Base-by-base conservation (phyloP, 64 coral and sea anemone species). In the Stylophora pistillata region DNA sequence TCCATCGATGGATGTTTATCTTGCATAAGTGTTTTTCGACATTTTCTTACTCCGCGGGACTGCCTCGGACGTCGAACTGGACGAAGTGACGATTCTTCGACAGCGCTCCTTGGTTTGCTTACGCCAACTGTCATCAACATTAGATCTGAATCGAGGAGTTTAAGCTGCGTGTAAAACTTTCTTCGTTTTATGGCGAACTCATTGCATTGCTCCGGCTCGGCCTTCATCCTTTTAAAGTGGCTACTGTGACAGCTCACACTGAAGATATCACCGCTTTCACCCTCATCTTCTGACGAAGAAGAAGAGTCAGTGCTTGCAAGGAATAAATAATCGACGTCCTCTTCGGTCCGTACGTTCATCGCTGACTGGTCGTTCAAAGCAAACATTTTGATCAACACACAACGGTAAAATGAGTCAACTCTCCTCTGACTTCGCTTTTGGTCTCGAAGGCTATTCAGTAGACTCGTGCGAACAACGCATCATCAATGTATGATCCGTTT, bases 181-280 rank as follows among this genome's bases (percentile, higher is more conserved):
- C 80, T 69, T 70, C 80, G 34, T n/a, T 84, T 84, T 31, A 84
- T 70, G 11, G 80, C 32, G 23, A 69, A 69, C 15, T 69, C 61
- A 41, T 84, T 20, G 62, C 32, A 52, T 53, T 70, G 80, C 21
- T 52, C 69, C 80, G 80, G 61, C 26, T 84, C 34, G 15, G 66
- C 80, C 61, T 84, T 84, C 80, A 84, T 53, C 65, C 30, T 32
- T 53, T 84, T 84, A 34, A 84, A 84, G 53, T 84, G 80, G 69
- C 25, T 84, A 4, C 80, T 62, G 58, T 84, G 80, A n/a, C 80
- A 84, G n/a, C 80, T 84, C n/a, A 70, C 62, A n/a, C 47, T 84
- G 28, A 84, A 53, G 3, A 63, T 62, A 69, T 84, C 80, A 37
- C 23, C 80, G 37, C 37, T 69, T 47, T 68, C 60, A 37, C 23